Evolutionary conservation across 2,888 invertebrate genomes (phyloP).

Genomic region (Erynnis tages): DNA sequence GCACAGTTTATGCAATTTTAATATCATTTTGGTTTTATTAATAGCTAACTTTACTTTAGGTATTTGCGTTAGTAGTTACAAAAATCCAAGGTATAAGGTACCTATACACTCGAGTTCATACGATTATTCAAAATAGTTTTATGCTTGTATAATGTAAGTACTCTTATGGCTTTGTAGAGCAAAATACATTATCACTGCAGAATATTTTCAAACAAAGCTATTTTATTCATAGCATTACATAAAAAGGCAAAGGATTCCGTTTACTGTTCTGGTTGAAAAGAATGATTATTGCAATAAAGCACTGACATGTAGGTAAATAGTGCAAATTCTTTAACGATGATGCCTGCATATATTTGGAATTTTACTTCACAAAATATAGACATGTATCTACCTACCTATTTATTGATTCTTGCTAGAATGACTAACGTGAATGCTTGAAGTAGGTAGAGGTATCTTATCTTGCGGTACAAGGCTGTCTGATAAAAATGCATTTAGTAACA

Average conservation of each 20-base stretch:
- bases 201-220: conserved; percentile 8
- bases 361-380: conserved; percentile 14
- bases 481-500: conserved; percentile 42
- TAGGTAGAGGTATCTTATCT: conserved; percentile 36
- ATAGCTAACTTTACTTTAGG: no score
- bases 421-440: conserved; percentile 24
- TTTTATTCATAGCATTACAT: conserved; percentile 7
- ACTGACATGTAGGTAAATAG: conserved; percentile 4
- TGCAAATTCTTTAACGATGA: conserved; percentile 16
- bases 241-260: conserved; percentile 3
- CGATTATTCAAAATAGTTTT: no score
- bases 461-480: conserved; percentile 38
- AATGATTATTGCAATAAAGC: conserved; percentile 11
- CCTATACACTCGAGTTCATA: no score
- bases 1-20: neutral
- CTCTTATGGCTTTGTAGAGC: no score
- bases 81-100: no score
- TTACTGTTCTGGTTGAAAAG: conserved; percentile 5
- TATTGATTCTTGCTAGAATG: conserved; percentile 30
- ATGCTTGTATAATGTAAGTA: no score
- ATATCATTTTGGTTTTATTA: neutral
- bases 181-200: no score
- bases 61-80: no score
- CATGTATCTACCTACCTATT: no score
- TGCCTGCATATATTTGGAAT: neutral